Conservation (phyloP, 2,888 invertebrate species). For the Sceliomorpha sp. region DNA sequence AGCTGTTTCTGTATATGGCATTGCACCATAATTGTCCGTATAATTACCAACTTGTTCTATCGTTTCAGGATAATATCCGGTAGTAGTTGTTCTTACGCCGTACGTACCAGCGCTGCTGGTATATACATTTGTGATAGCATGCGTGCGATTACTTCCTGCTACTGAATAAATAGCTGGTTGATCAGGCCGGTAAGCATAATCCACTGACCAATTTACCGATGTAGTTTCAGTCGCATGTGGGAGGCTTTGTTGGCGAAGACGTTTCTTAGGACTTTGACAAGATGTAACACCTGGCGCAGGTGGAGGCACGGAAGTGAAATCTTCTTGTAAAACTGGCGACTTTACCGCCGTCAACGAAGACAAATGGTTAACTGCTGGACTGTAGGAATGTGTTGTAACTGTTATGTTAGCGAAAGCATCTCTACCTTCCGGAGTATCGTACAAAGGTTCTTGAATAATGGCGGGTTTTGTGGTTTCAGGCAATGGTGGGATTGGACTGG, state of each 20-base stretch:
- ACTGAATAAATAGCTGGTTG: constrained; percentile 88
- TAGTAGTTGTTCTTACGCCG: constrained; percentile 82
- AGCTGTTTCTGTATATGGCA: constrained; percentile 75
- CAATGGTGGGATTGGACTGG: constrained; percentile 71
- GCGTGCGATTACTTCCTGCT: constrained; percentile 86
- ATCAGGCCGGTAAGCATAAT: constrained; percentile 81
- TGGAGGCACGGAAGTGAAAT: constrained; percentile 81
- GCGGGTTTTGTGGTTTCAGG: constrained; percentile 62
- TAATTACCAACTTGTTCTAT: constrained; percentile 83
- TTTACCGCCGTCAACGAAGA: constrained; percentile 82
- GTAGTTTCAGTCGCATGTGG: constrained; percentile 69
- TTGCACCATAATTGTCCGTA: constrained; percentile 75
- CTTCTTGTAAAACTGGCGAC: constrained; percentile 81
- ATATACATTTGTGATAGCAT: constrained; percentile 88
- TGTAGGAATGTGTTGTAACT: constrained; percentile 61
- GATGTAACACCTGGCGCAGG: constrained; percentile 81
- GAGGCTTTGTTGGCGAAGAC: constrained; percentile 71
- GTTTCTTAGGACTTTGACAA: constrained; percentile 80
- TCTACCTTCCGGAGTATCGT: constrained; percentile 75
- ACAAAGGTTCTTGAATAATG: constrained; percentile 73
- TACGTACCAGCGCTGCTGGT: constrained; percentile 85
- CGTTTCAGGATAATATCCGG: constrained; percentile 84
- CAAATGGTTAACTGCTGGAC: constrained; percentile 79
- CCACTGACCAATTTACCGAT: constrained; percentile 71
- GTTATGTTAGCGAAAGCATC: constrained; percentile 68